Evolutionary conservation across 2,888 invertebrate genomes (phyloP).

Genomic region (Boloria selene): DNA sequence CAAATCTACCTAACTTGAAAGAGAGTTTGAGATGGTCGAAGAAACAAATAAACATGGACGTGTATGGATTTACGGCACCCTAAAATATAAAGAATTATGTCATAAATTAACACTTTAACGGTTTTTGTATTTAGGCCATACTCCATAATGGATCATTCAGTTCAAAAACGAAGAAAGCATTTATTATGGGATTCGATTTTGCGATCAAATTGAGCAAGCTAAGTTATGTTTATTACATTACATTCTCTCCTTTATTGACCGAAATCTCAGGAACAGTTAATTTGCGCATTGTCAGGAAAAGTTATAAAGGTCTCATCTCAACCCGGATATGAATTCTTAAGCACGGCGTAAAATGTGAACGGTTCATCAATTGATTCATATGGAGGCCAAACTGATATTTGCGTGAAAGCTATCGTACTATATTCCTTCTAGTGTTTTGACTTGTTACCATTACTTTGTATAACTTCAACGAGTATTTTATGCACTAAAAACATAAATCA

Average conservation of each 20-base stretch:
- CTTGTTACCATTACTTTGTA: slow-evolving; percentile 37
- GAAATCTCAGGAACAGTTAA: slow-evolving; percentile 36
- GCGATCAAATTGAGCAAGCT: slow-evolving; percentile 24
- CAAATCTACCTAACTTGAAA: too few relatives aligned
- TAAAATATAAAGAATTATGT: too few relatives aligned
- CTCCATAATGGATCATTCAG: slow-evolving; percentile 23
- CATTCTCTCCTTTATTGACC: slow-evolving; percentile 33
- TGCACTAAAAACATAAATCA: slow-evolving; percentile 76
- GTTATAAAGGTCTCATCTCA: slow-evolving; percentile 38
- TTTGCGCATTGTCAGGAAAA: slow-evolving; percentile 33
- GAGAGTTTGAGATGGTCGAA: too few relatives aligned
- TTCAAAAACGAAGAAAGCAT: slow-evolving; percentile 20
- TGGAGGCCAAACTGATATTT: slow-evolving; percentile 23
- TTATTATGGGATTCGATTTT: slow-evolving; percentile 26
- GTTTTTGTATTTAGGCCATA: slow-evolving; percentile 5
- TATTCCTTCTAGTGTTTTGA: slow-evolving; percentile 27
- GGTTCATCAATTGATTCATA: slow-evolving; percentile 10
- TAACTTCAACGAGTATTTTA: slow-evolving; percentile 41
- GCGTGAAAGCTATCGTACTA: slow-evolving; percentile 26
- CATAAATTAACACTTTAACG: not conserved
- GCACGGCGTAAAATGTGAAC: slow-evolving; percentile 26
- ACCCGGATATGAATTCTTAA: slow-evolving; percentile 49
- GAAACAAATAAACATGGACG: too few relatives aligned
- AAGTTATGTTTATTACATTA: slow-evolving; percentile 36
- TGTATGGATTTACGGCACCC: too few relatives aligned